These are phyloP conservation scores for Delphinapterus leucas DNA, from an alignment of 2,113 vertebrate species.

Conservation along the genomic window DNA sequence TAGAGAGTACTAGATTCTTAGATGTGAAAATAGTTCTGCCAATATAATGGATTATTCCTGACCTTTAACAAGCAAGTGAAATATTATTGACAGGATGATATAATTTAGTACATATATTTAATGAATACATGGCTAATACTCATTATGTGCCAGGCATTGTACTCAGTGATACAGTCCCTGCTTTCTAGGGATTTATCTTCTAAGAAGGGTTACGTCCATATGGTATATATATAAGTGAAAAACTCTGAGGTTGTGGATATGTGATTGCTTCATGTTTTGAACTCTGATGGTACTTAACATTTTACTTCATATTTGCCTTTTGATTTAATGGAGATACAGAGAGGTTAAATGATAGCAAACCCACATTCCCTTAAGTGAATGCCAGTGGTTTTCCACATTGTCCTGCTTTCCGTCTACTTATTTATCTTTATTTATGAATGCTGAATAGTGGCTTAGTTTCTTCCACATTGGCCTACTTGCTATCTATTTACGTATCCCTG, in stretches of 20 bases:
- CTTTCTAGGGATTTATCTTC: background rate
- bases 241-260: background rate
- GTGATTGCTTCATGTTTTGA: background rate
- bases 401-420: background rate
- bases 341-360: conserved; percentile 8
- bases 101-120: background rate
- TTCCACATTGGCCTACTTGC: background rate
- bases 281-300: background rate
- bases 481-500: background rate
- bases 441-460: background rate
- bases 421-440: background rate
- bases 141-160: background rate
- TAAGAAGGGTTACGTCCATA: background rate
- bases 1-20: background rate
- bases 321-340: background rate
- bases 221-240: background rate
- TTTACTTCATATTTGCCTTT: conserved; percentile 17
- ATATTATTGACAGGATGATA: background rate
- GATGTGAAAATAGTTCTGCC: background rate
- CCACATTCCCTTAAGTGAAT: background rate
- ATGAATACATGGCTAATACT: background rate
- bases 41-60: background rate
- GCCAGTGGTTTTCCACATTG: background rate
- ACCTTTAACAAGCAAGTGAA: background rate
- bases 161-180: background rate